A percentile compares a stretch with the other conserved stretches of the same genome.
Conservation (phyloP, 1,140 invertebrate species). For the Papilio dardanus region DNA sequence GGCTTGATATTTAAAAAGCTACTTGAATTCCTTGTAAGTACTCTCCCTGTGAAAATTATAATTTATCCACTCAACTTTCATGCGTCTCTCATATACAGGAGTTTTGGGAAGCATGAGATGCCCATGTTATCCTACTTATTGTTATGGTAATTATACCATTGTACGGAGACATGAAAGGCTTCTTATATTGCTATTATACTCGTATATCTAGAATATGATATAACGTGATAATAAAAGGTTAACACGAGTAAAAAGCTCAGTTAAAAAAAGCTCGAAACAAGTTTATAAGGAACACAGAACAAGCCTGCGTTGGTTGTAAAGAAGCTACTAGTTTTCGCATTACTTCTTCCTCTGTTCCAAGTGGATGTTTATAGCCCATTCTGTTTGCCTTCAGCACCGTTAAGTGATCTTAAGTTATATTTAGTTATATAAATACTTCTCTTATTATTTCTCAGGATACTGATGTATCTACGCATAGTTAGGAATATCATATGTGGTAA, state of each 20-base stretch:
- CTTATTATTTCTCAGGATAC: background rate
- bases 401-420: constrained; percentile 11
- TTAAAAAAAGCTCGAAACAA: background rate
- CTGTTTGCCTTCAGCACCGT: background rate
- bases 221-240: too few relatives aligned
- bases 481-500: background rate
- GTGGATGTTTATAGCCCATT: constrained; percentile 9
- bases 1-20: background rate
- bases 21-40: background rate
- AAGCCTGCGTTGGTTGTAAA: background rate
- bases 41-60: constrained; percentile 19
- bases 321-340: background rate
- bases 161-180: background rate
- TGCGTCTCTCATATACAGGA: background rate
- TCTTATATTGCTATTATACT: background rate
- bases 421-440: constrained; percentile 1
- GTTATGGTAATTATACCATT: constrained; percentile 22
- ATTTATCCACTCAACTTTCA: background rate
- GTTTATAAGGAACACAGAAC: background rate
- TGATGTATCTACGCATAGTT: too few relatives aligned
- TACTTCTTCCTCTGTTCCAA: background rate
- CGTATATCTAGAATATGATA: too few relatives aligned
- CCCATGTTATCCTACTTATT: background rate
- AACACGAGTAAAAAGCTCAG: too few relatives aligned
- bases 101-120: background rate